Evolutionary conservation across 2,888 invertebrate genomes (phyloP), one percentile per base, ranked within the genome.

Genomic region (Nematopogon swammerdamellus): DNA sequence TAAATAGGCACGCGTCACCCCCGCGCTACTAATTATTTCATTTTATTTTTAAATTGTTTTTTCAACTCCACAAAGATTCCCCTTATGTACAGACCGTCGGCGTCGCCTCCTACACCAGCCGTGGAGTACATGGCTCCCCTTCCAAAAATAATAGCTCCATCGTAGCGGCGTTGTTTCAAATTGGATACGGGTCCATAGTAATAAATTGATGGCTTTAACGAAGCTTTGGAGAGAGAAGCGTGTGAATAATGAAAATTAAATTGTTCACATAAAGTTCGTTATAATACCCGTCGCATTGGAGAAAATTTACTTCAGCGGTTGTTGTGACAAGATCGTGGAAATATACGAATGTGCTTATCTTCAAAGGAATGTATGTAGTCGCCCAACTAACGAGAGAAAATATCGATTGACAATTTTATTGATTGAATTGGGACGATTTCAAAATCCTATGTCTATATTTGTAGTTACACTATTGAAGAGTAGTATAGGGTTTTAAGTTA

Each of bases 21-120:
- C 63, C 30, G n/a, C 74, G 74, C 73, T 72, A 72, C 68, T 73
- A 76, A 77, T 75, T 74, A 75, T 72, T 77, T 67, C 75, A 74
- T 77, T 77, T 77, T 79, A 77, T 79, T 79, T 79, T 77, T 77
- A 76, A 77, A 79, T 74, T 74, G 74, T 77, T 77, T 79, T 79
- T 79, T 77, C 74, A 71, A 55, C 63, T 70, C 67, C 71, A 66
- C 69, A 67, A 68, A 65, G 68, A 72, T 72, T 72, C 74, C 74
- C 75, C 75, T 70, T 59, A 64, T 68, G 64, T 68, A 68, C 63
- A 63, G 61, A 68, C 65, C 63, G 65, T 8, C 36, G 11, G 36
- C 11, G 3, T 14, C 3, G 36, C 11, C 3, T 36, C 11, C 8
- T 14, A 4, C n/a, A n/a, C n/a, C n/a, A n/a, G n/a, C n/a, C n/a